These are phyloP conservation scores for Akabosia matsudoensis DNA, from an alignment of 1,140 invertebrate genomes.

Conservation along the genomic window DNA sequence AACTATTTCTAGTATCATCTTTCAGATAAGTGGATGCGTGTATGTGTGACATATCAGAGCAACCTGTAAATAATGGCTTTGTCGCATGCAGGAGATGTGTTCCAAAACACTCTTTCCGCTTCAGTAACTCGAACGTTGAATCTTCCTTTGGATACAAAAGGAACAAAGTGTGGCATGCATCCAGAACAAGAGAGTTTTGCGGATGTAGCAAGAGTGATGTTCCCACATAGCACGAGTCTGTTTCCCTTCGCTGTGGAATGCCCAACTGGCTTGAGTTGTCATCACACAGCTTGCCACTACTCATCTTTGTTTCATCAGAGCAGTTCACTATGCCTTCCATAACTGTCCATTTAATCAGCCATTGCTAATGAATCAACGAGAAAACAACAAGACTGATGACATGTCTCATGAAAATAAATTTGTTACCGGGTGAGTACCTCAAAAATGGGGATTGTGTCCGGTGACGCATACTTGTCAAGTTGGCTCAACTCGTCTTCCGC, in stretches of 20 bases:
- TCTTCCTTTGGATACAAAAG: conserved; percentile 32
- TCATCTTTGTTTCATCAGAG: not conserved
- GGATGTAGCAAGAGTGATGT: conserved; percentile 29
- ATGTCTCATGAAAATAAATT: conserved; percentile 1
- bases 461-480: conserved; percentile 32
- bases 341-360: conserved; percentile 28
- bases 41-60: no score
- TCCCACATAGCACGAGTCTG: not conserved
- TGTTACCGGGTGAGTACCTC: conserved; percentile 23
- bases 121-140: conserved; percentile 8
- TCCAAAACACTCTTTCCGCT: conserved; percentile 33
- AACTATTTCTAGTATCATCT: not conserved
- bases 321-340: not conserved
- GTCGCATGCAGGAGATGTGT: conserved; percentile 36
- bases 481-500: conserved; percentile 33
- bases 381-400: no score
- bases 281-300: not conserved
- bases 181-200: conserved; percentile 33
- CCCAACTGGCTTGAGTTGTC: not conserved
- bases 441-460: conserved; percentile 28
- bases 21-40: no score
- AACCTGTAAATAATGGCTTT: conserved; percentile 30
- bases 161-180: conserved; percentile 40
- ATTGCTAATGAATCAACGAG: conserved; percentile 25
- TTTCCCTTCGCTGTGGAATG: not conserved